Evolutionary conservation across 1,140 invertebrate genomes (phyloP).

Genomic region (Pseudomyrmex flavicornis): DNA sequence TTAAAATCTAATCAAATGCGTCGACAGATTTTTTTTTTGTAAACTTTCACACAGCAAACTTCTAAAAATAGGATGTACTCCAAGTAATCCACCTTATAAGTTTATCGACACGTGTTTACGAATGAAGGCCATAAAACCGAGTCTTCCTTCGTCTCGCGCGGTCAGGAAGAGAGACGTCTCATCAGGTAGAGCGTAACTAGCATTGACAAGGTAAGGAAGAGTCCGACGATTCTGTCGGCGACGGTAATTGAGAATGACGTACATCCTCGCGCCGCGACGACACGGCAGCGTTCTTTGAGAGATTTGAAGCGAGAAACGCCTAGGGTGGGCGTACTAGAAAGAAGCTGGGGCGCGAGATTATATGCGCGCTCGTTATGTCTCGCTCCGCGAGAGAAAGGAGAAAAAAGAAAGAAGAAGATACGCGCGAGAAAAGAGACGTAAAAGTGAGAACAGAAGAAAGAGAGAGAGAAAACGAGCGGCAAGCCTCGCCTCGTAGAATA

Average conservation of each 20-base stretch:
- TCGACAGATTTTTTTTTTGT: not conserved
- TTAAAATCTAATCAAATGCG: not conserved
- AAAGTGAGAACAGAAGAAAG: not conserved
- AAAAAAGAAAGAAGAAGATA: constrained; percentile 2
- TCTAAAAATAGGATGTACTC: too few species aligned
- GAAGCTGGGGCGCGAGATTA: constrained; percentile 57
- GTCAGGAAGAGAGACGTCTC: constrained; percentile 2
- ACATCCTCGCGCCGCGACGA: constrained; percentile 61
- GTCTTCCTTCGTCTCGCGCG: not conserved
- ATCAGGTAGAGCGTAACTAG: constrained; percentile 51
- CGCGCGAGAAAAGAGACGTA: not conserved
- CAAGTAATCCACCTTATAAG: not conserved
- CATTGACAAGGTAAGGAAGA: constrained; percentile 56
- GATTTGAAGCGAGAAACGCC: constrained; percentile 69
- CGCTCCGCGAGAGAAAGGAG: not conserved
- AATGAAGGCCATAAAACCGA: not conserved
- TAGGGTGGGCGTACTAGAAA: constrained; percentile 69
- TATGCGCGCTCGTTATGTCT: constrained; percentile 54
- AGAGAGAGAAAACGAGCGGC: constrained; percentile 42
- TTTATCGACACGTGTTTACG: not conserved
- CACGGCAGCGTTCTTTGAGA: constrained; percentile 74
- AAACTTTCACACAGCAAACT: not conserved
- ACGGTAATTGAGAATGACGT: constrained; percentile 82
- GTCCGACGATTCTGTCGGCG: constrained; percentile 69
- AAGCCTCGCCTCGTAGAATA: constrained; percentile 64